These are phyloP conservation scores for Drosophila prosaltans DNA, from an alignment of 1,140 invertebrate species.

Conservation along the genomic window DNA sequence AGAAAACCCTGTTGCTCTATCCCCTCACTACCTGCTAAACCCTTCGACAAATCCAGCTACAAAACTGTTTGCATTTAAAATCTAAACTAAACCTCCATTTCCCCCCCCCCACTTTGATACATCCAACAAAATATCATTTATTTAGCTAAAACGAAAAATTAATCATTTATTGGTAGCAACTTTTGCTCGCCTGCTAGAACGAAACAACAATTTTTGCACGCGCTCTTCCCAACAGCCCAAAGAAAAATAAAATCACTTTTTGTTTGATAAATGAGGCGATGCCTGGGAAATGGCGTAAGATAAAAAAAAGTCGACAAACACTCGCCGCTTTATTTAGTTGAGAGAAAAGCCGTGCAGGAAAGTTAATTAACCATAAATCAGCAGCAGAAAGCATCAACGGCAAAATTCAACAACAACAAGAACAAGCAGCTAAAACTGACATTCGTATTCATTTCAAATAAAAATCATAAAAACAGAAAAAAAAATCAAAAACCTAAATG, in stretches of 20 bases:
- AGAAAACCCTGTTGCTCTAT: constrained; percentile 12
- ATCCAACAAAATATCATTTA: constrained; percentile 15
- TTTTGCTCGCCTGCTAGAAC: constrained; percentile 32
- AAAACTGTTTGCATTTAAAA: constrained; percentile 66
- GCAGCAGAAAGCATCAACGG: constrained; percentile 45
- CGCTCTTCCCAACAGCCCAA: constrained; percentile 22
- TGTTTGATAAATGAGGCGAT: constrained; percentile 35
- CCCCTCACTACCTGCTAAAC: background rate
- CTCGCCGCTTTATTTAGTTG: background rate
- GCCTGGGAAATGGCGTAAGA: constrained; percentile 12
- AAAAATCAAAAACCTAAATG: constrained; percentile 36
- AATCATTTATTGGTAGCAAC: constrained; percentile 32
- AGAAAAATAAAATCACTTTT: constrained; percentile 17
- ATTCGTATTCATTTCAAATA: constrained; percentile 82
- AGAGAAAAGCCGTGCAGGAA: constrained; percentile 47
- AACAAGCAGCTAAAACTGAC: constrained; percentile 69
- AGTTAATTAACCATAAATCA: constrained; percentile 51
- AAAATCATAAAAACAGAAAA: constrained; percentile 67
- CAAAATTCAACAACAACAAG: constrained; percentile 51
- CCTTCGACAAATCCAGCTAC: constrained; percentile 19
- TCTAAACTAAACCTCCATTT: constrained; percentile 13
- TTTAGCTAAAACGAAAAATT: constrained; percentile 32
- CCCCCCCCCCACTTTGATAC: background rate
- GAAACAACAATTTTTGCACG: constrained; percentile 24
- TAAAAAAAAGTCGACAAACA: background rate